phyloP scores from a whole-genome alignment of 2,888 invertebrate genomes.

The Pycnomerus fuliginosus region DNA sequence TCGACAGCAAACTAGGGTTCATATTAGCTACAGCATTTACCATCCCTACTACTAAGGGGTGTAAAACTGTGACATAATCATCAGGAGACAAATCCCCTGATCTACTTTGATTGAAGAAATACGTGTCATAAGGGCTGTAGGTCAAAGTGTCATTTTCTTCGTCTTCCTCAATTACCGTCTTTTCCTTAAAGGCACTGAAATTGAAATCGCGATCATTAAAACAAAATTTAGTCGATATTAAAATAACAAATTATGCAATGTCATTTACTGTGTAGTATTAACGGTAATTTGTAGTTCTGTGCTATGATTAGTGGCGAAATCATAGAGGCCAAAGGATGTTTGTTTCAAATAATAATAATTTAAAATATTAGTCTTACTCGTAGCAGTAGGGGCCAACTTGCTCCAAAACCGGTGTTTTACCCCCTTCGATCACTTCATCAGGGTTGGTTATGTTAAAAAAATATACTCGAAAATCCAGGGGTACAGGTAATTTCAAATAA shows the following conservation, averaged over 20 bases:
- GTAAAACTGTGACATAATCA: constrained; percentile 68
- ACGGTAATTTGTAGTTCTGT: background rate
- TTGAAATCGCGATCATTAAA: no score
- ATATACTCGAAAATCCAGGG: constrained; percentile 51
- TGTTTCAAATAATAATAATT: background rate
- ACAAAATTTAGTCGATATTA: background rate
- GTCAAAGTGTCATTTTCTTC: constrained; percentile 72
- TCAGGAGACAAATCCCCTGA: constrained; percentile 72
- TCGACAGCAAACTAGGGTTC: background rate
- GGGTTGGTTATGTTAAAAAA: constrained; percentile 56
- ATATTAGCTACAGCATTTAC: background rate
- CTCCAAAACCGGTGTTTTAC: constrained; percentile 47
- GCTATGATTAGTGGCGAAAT: background rate
- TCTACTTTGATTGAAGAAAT: constrained; percentile 67
- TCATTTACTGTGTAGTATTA: background rate
- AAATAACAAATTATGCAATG: background rate
- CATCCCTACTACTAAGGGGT: constrained; percentile 64
- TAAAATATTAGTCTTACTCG: constrained; percentile 41
- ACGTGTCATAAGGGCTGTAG: constrained; percentile 68
- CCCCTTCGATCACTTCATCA: constrained; percentile 47
- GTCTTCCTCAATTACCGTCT: constrained; percentile 71
- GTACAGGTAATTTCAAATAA: constrained; percentile 51
- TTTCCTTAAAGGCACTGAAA: constrained; percentile 77
- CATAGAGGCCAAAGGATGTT: background rate
- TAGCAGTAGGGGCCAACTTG: constrained; percentile 56